These are phyloP conservation scores for Microctenopoma stevenorrisi DNA, from an alignment of 2,797 vertebrate species.

Conservation along the genomic window DNA sequence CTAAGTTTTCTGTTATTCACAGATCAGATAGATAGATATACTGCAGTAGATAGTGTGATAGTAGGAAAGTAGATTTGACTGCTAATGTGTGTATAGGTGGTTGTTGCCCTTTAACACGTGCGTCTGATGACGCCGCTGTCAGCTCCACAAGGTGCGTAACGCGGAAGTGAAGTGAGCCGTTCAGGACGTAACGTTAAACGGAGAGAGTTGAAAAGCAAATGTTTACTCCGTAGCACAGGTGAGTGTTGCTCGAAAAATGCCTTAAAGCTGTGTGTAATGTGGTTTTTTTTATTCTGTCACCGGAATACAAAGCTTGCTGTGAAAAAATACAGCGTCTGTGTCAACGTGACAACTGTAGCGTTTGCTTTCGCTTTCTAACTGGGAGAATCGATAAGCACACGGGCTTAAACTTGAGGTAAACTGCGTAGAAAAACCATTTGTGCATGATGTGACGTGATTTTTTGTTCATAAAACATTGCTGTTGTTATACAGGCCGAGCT, in stretches of 20 bases:
- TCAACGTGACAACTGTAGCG: neutral
- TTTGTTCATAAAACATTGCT: neutral
- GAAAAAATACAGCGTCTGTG: neutral
- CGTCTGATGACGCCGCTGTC: slow-evolving; percentile 10
- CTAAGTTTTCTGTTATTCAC: no score
- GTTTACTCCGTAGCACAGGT: slow-evolving; percentile 53
- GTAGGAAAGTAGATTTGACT: no score
- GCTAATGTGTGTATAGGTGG: no score
- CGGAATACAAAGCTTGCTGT: neutral
- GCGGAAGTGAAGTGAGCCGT: slow-evolving; percentile 45
- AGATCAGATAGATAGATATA: no score
- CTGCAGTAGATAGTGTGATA: no score
- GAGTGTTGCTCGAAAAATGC: neutral
- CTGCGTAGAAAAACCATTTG: neutral
- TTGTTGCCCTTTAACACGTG: slow-evolving; percentile 28
- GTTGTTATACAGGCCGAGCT: neutral
- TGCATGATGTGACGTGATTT: neutral
- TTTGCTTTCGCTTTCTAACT: slow-evolving; percentile 58
- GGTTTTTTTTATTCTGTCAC: neutral
- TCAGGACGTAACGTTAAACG: neutral
- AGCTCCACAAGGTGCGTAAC: slow-evolving; percentile 41
- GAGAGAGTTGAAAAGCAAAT: slow-evolving; percentile 11
- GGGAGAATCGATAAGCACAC: neutral
- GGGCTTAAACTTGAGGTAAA: neutral
- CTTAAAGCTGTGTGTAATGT: accelerated